phyloP scores from a whole-genome alignment of 1,140 invertebrate genomes.

The roundworm (Caenorhabditis elegans) region DNA sequence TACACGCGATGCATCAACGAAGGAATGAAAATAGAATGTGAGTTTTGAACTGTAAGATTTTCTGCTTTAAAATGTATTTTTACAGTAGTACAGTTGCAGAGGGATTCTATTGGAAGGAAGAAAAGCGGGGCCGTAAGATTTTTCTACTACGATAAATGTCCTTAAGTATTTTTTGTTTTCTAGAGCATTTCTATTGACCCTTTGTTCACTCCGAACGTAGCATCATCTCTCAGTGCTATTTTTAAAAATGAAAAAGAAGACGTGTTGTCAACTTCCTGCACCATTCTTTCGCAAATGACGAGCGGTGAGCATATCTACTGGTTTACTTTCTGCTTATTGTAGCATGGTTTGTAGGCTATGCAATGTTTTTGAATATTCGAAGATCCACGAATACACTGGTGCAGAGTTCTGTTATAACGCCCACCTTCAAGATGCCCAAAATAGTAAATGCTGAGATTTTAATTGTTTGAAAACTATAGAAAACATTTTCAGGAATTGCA shows the following conservation, averaged over 20 bases:
- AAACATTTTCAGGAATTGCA: not conserved
- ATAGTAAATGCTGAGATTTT: not conserved
- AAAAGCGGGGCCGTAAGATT: not conserved
- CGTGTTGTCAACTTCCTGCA: not conserved
- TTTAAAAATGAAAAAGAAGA: slow-evolving; percentile 6
- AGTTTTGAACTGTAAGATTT: not conserved
- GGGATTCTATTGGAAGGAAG: slow-evolving; percentile 5
- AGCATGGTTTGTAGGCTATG: slow-evolving; percentile 31
- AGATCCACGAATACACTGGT: slow-evolving; percentile 31
- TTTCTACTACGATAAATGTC: too few species aligned
- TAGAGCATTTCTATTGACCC: not conserved
- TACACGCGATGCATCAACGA: slow-evolving; percentile 12
- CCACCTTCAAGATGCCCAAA: slow-evolving; percentile 15
- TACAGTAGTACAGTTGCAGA: not conserved
- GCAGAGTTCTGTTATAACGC: not conserved
- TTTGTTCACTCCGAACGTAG: not conserved
- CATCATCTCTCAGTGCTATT: not conserved
- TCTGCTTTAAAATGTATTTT: not conserved
- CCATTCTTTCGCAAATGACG: not conserved
- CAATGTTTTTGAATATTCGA: slow-evolving; percentile 17
- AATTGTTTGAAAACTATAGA: not conserved
- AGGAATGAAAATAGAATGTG: slow-evolving; percentile 33
- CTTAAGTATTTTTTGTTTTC: not conserved
- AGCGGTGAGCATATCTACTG: too few species aligned
- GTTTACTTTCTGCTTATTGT: too few species aligned